Percentiles rank a stretch among this genome's conserved stretches.
Evolutionary conservation across 2,113 vertebrate species (phyloP).

Genomic region (Onychostruthus taczanowskii): DNA sequence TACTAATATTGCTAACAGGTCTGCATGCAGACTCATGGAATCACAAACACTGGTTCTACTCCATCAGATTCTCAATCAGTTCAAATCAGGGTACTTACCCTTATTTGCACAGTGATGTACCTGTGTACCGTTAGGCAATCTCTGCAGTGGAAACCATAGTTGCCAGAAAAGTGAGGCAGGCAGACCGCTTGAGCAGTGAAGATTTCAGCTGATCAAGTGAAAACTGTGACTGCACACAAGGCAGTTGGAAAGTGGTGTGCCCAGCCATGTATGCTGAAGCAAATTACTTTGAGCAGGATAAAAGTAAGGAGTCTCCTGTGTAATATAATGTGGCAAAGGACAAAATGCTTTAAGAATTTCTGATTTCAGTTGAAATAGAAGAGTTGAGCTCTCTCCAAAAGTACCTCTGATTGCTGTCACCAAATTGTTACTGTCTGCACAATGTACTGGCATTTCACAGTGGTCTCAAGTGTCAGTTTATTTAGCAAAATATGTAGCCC

Average conservation of each 20-base stretch:
- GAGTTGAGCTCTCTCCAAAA: not conserved
- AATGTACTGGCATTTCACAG: not conserved
- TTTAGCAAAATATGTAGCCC: not conserved
- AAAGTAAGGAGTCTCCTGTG: not conserved
- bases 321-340: not conserved
- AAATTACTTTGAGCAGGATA: not conserved
- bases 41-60: not conserved
- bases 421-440: not conserved
- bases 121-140: not conserved
- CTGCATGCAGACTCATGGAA: not conserved
- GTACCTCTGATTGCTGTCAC: not conserved
- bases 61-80: not conserved
- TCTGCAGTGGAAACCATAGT: not conserved
- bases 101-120: not conserved
- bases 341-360: not conserved
- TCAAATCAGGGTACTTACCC: not conserved
- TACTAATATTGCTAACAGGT: not conserved
- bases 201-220: not conserved
- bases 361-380: not conserved
- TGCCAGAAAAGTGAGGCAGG: not conserved
- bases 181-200: not conserved
- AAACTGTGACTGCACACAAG: not conserved
- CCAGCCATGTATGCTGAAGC: not conserved
- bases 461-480: not conserved
- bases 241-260: not conserved